A percentile compares a stretch with the other conserved stretches of the same genome.
These are phyloP conservation scores for Steinernema hermaphroditum DNA, from an alignment of 2,888 invertebrate genomes.

Conservation along the genomic window DNA sequence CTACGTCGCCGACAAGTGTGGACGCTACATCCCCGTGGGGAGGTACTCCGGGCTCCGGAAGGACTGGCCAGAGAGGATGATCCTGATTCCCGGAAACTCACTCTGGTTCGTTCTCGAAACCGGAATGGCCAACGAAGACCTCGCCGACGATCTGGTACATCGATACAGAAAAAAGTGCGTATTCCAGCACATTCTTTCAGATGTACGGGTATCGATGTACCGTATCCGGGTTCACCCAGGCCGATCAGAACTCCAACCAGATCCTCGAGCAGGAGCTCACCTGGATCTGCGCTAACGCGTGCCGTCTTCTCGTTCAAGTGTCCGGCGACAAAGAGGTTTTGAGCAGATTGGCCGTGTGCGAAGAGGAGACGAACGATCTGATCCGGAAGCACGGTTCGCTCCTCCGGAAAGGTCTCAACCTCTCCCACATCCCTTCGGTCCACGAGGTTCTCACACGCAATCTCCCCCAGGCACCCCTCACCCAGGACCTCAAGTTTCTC, in stretches of 20 bases:
- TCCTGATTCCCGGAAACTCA: conserved; percentile 74
- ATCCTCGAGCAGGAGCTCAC: conserved; percentile 61
- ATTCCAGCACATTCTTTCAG: conserved; percentile 33
- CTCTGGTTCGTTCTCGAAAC: conserved; percentile 93
- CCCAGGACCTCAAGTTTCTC: conserved; percentile 70
- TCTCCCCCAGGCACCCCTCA: conserved; percentile 41
- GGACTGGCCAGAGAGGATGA: conserved; percentile 78
- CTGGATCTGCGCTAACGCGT: conserved; percentile 61
- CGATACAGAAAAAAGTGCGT: background rate
- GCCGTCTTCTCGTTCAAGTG: conserved; percentile 57
- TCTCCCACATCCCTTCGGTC: conserved; percentile 83
- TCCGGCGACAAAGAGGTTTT: conserved; percentile 22
- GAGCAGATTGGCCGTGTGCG: conserved; percentile 29
- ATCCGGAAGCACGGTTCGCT: conserved; percentile 70
- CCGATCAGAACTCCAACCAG: conserved; percentile 41
- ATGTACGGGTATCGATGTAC: conserved; percentile 62
- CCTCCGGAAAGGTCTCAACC: conserved; percentile 84
- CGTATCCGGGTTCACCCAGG: conserved; percentile 51
- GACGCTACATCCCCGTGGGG: conserved; percentile 40
- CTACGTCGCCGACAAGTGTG: conserved; percentile 37
- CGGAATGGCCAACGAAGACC: conserved; percentile 27
- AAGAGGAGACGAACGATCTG: conserved; percentile 59
- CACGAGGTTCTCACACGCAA: conserved; percentile 75
- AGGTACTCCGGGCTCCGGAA: conserved; percentile 35
- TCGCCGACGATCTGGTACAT: conserved; percentile 29